A percentile compares a stretch with the other conserved stretches of the same genome.
Conservation (phyloP, 2,888 invertebrate species). For the Keiferia lycopersicella region DNA sequence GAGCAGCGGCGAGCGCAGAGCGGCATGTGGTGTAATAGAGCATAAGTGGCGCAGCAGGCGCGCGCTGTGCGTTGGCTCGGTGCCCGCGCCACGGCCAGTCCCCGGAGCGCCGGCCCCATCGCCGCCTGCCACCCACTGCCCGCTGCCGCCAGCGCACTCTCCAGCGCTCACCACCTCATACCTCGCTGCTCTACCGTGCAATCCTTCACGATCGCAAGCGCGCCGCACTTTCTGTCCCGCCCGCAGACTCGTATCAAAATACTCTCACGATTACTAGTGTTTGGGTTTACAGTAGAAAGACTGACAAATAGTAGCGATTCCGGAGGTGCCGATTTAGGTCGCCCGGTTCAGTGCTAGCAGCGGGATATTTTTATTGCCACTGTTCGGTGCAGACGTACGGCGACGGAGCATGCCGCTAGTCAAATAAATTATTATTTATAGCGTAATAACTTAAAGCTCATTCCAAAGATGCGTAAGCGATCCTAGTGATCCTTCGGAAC, state of each 20-base stretch:
- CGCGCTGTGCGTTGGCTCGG: slow-evolving; percentile 60
- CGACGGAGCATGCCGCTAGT: slow-evolving; percentile 65
- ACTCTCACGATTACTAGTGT: slow-evolving; percentile 37
- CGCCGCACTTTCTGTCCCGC: slow-evolving; percentile 20
- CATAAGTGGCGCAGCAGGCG: slow-evolving; percentile 63
- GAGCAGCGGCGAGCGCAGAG: slow-evolving; percentile 45
- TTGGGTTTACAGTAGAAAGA: slow-evolving; percentile 52
- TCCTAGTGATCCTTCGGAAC: slow-evolving; percentile 42
- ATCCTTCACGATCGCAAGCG: slow-evolving; percentile 33
- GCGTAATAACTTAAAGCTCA: slow-evolving; percentile 72
- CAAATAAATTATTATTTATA: slow-evolving; percentile 73
- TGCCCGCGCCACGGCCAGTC: slow-evolving; percentile 71
- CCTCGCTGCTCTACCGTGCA: slow-evolving; percentile 26
- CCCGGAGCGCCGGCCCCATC: slow-evolving; percentile 65
- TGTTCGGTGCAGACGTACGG: slow-evolving; percentile 71
- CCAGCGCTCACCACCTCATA: slow-evolving; percentile 27
- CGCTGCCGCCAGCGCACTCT: slow-evolving; percentile 37
- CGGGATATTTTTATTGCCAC: slow-evolving; percentile 79
- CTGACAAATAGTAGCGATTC: slow-evolving; percentile 53
- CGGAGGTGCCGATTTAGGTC: slow-evolving; percentile 73
- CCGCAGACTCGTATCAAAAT: slow-evolving; percentile 33
- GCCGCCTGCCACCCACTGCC: slow-evolving; percentile 48
- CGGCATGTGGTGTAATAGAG: slow-evolving; percentile 67
- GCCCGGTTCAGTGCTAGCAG: slow-evolving; percentile 77
- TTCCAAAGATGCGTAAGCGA: slow-evolving; percentile 65